These are phyloP conservation scores for Nomada ferruginata DNA, from an alignment of 2,888 invertebrate species.

Conservation along the genomic window DNA sequence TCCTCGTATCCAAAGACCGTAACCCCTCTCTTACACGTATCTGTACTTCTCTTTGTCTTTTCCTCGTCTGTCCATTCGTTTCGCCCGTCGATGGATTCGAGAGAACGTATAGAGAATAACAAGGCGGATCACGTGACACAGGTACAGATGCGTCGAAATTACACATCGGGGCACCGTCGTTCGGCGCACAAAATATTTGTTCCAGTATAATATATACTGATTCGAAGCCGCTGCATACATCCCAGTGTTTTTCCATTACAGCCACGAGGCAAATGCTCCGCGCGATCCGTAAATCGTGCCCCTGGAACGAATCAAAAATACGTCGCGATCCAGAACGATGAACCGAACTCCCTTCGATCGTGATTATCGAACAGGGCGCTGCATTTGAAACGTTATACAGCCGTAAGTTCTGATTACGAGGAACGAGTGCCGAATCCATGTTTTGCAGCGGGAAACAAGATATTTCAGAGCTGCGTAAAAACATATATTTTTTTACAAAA, in stretches of 20 bases:
- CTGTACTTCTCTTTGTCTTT: slow-evolving; percentile 22
- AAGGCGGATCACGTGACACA: slow-evolving; percentile 70
- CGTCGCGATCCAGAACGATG: slow-evolving; percentile 24
- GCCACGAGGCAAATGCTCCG: slow-evolving; percentile 37
- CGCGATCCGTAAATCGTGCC: slow-evolving; percentile 44
- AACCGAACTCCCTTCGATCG: neutral
- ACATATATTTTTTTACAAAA: too few relatives aligned
- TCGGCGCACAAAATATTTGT: slow-evolving; percentile 68
- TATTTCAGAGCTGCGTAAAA: too few relatives aligned
- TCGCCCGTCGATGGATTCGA: slow-evolving; percentile 64
- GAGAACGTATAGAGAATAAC: slow-evolving; percentile 71
- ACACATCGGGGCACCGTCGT: slow-evolving; percentile 59
- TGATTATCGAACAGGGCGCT: neutral
- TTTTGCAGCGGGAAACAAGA: too few relatives aligned
- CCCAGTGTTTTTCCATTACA: slow-evolving; percentile 63
- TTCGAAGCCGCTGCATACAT: slow-evolving; percentile 47
- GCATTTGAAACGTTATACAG: neutral
- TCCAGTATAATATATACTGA: slow-evolving; percentile 70
- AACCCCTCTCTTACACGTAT: slow-evolving; percentile 18
- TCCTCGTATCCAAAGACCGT: slow-evolving; percentile 64
- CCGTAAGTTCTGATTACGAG: neutral
- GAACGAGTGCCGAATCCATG: too few relatives aligned
- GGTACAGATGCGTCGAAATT: slow-evolving; percentile 69
- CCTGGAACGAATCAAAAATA: slow-evolving; percentile 46
- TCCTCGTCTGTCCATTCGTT: slow-evolving; percentile 22